Conservation (phyloP, 2,797 vertebrate species). For the Eulemur rubriventer region DNA sequence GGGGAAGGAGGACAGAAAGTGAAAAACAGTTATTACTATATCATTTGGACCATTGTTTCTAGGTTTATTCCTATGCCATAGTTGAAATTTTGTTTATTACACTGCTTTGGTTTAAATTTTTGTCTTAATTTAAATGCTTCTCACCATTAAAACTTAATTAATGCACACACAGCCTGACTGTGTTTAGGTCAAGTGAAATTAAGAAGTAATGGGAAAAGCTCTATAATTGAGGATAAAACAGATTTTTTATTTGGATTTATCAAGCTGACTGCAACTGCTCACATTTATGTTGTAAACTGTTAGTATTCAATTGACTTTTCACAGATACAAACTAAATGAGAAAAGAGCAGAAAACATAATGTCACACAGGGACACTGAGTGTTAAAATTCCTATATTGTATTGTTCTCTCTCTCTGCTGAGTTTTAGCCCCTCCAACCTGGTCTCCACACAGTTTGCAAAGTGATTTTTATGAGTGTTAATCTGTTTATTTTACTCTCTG, state of each 20-base stretch:
- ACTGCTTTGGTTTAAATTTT: conserved; percentile 1
- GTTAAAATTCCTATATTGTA: background rate
- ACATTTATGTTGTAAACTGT: background rate
- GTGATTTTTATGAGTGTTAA: background rate
- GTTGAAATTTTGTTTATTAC: background rate
- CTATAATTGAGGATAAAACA: background rate
- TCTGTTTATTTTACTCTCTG: background rate
- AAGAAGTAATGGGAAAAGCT: background rate
- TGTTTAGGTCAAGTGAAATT: background rate
- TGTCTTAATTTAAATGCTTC: background rate
- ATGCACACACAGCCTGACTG: background rate
- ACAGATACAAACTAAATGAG: background rate
- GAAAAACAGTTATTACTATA: background rate
- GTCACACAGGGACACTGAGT: background rate
- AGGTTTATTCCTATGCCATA: background rate
- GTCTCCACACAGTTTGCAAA: background rate
- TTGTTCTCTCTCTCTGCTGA: background rate
- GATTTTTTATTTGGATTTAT: background rate
- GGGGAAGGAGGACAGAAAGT: background rate
- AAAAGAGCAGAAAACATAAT: background rate
- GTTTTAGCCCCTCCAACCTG: background rate
- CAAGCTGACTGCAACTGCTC: background rate
- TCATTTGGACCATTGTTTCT: background rate
- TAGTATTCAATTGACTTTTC: background rate
- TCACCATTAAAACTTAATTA: background rate